Percentiles rank a stretch among this genome's conserved stretches.
phyloP scores from a whole-genome alignment of 2,113 vertebrate genomes.

The Rhinichthys klamathensis region DNA sequence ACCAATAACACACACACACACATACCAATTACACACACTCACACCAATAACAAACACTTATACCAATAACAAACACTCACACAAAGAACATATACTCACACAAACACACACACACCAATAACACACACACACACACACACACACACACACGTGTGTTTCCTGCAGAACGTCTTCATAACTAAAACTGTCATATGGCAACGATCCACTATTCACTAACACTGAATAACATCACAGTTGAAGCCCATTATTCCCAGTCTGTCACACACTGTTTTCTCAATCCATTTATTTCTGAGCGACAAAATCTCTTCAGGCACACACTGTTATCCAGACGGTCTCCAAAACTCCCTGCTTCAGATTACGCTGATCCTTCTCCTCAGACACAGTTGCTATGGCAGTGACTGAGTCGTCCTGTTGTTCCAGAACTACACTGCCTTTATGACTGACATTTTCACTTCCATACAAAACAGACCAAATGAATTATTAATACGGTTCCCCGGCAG shows the following conservation, averaged over 20 bases:
- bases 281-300: background rate
- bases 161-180: background rate
- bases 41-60: no score
- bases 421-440: background rate
- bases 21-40: no score
- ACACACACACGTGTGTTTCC: background rate
- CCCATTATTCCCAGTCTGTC: background rate
- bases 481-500: background rate
- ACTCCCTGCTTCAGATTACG: background rate
- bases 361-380: background rate
- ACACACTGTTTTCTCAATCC: background rate
- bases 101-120: no score
- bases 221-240: background rate
- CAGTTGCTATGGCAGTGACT: background rate
- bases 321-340: background rate
- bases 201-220: background rate
- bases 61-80: no score
- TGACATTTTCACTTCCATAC: slow-evolving; percentile 17
- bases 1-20: no score
- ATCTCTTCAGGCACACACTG: background rate
- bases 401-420: background rate
- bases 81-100: no score
- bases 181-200: background rate
- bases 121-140: no score
- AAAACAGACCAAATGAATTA: slow-evolving; percentile 9